Percentiles rank a stretch among this genome's conserved stretches.
Evolutionary conservation across 1,140 invertebrate genomes (phyloP).

Genomic region (Drosophila asahinai): DNA sequence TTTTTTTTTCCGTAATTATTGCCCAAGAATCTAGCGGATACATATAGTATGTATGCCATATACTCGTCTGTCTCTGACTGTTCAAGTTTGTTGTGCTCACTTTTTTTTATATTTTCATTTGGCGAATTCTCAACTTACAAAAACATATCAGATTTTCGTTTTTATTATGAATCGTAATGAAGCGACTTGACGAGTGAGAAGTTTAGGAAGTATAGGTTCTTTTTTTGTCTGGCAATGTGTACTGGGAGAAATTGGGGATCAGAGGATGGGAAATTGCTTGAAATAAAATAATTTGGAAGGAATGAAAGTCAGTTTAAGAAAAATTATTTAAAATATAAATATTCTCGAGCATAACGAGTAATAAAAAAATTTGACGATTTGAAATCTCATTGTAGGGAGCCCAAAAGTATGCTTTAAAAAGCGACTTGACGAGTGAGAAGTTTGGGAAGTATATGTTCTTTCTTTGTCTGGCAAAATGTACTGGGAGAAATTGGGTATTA

Average conservation of each 20-base stretch:
- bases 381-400: too few relatives aligned
- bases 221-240: constrained; percentile 30
- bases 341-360: too few relatives aligned
- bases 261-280: not conserved
- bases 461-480: constrained; percentile 31
- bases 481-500: not conserved
- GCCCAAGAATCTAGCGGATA: constrained; percentile 67
- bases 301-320: too few relatives aligned
- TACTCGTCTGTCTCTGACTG: constrained; percentile 36
- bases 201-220: constrained; percentile 24
- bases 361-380: too few relatives aligned
- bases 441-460: constrained; percentile 22
- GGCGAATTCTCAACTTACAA: constrained; percentile 80
- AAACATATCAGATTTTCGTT: constrained; percentile 79
- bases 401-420: too few relatives aligned
- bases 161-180: constrained; percentile 81
- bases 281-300: not conserved
- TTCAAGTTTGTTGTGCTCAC: constrained; percentile 25
- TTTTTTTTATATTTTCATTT: constrained; percentile 44
- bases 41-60: constrained; percentile 62
- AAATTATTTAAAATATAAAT: too few relatives aligned
- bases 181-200: constrained; percentile 50
- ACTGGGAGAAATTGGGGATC: constrained; percentile 3
- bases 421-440: constrained; percentile 47
- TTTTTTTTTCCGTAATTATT: constrained; percentile 67